These are phyloP conservation scores for Meloidogyne floridensis DNA, from an alignment of 1,140 invertebrate genomes.

Conservation along the genomic window DNA sequence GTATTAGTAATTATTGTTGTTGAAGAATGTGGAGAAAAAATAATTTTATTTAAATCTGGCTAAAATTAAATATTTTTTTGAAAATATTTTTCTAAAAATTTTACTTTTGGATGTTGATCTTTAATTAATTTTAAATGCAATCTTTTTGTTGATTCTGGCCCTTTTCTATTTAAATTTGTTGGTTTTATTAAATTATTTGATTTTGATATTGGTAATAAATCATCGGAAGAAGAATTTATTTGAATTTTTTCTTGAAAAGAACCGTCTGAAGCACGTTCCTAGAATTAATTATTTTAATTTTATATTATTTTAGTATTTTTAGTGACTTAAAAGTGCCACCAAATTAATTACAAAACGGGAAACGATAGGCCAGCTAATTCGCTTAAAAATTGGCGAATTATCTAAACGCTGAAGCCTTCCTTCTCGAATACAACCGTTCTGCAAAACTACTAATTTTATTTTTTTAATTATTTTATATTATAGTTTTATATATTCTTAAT, in stretches of 20 bases:
- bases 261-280: constrained; percentile 29
- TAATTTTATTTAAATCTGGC: not conserved
- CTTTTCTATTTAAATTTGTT: constrained; percentile 14
- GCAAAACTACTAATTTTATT: too few relatives aligned
- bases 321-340: too few relatives aligned
- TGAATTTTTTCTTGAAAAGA: constrained; percentile 31
- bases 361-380: too few relatives aligned
- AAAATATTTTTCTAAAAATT: not conserved
- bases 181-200: not conserved
- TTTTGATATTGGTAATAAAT: not conserved
- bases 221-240: constrained; percentile 27
- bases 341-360: too few relatives aligned
- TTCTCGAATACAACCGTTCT: too few relatives aligned
- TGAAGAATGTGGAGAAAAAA: not conserved
- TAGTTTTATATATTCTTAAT: too few relatives aligned
- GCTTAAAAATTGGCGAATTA: too few relatives aligned
- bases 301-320: not conserved
- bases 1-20: not conserved
- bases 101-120: not conserved
- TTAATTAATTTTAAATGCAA: constrained; percentile 31
- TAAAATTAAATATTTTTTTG: constrained; percentile 8
- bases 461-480: too few relatives aligned
- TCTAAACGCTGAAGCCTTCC: too few relatives aligned
- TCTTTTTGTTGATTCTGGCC: constrained; percentile 22
- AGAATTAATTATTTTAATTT: not conserved